A percentile compares a stretch with the other conserved stretches of the same genome.
These are phyloP conservation scores for Corydoras maculifer DNA, from an alignment of 2,113 vertebrate species.

Conservation along the genomic window DNA sequence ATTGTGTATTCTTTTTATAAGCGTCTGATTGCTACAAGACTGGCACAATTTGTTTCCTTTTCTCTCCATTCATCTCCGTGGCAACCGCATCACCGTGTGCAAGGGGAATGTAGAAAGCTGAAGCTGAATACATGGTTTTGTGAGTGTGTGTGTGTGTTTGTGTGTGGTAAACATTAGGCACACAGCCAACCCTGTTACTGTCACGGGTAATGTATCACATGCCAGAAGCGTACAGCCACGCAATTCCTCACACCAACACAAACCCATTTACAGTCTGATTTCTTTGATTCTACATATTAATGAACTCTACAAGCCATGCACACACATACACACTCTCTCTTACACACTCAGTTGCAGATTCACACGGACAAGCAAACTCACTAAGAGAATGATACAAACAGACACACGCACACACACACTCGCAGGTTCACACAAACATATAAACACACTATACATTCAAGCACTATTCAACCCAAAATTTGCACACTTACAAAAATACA, in stretches of 20 bases:
- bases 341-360: no score
- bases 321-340: no score
- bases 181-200: constrained; percentile 31
- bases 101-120: constrained; percentile 31
- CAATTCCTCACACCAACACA: not conserved
- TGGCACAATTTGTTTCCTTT: constrained; percentile 33
- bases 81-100: constrained; percentile 30
- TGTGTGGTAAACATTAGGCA: constrained; percentile 20
- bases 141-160: constrained; percentile 32
- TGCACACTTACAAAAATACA: no score
- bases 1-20: not conserved
- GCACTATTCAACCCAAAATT: no score
- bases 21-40: not conserved
- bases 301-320: no score
- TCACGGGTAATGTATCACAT: constrained; percentile 12
- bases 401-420: no score
- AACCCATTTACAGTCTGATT: not conserved
- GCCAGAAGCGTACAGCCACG: not conserved
- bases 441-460: no score
- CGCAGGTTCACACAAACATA: no score
- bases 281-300: not conserved
- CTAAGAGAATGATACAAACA: no score
- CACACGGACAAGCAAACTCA: no score
- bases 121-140: constrained; percentile 29
- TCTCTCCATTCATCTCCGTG: constrained; percentile 40